These are phyloP conservation scores for Caradrina clavipalpis DNA, from an alignment of 2,888 invertebrate genomes.

Conservation along the genomic window DNA sequence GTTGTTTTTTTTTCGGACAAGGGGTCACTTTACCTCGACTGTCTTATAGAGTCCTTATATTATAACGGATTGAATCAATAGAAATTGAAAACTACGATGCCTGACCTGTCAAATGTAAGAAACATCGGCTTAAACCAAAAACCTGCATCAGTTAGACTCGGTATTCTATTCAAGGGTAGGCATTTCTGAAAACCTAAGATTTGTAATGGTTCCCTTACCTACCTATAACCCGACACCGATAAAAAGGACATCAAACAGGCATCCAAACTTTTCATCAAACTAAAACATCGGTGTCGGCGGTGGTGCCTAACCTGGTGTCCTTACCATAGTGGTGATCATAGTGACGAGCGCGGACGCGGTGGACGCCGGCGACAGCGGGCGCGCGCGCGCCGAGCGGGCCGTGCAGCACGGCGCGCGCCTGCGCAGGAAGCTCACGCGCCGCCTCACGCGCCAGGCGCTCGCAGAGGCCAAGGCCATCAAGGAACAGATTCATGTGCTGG, in stretches of 20 bases:
- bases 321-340: constrained; percentile 85
- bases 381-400: constrained; percentile 93
- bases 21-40: not conserved
- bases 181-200: no score
- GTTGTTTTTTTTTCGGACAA: not conserved
- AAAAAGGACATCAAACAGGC: not conserved
- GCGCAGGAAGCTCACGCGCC: constrained; percentile 94
- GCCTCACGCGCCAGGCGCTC: constrained; percentile 94
- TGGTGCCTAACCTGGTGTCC: constrained; percentile 48
- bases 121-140: no score
- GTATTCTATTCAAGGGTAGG: no score
- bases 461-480: constrained; percentile 95
- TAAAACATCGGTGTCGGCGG: constrained; percentile 4
- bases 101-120: no score
- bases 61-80: not conserved
- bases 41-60: not conserved
- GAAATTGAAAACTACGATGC: not conserved
- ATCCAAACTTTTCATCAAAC: not conserved
- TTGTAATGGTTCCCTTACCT: no score
- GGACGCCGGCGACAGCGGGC: constrained; percentile 74
- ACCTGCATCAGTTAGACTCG: no score
- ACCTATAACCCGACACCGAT: not conserved
- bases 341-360: constrained; percentile 81
- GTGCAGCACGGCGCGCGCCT: constrained; percentile 95
- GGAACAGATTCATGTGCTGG: constrained; percentile 94